These are phyloP conservation scores for Drosophila neonasuta DNA, from an alignment of 2,888 invertebrate species.

Conservation along the genomic window DNA sequence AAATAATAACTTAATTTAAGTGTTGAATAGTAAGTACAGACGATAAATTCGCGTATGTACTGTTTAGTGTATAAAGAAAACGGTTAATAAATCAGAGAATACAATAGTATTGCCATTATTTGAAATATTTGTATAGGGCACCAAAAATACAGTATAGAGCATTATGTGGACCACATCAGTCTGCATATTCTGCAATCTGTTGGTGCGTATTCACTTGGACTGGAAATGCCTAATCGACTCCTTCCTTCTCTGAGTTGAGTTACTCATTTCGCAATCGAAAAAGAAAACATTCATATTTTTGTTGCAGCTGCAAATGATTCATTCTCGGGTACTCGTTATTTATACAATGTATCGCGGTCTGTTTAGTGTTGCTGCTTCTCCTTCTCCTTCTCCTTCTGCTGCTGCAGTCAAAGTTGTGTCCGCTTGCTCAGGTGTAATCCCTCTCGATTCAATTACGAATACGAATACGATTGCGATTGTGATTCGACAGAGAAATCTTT, in stretches of 20 bases:
- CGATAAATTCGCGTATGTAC: too few relatives aligned
- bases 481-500: conserved; percentile 48
- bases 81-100: too few relatives aligned
- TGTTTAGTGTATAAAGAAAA: too few relatives aligned
- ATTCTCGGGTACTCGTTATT: conserved; percentile 15
- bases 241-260: neutral
- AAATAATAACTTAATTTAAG: too few relatives aligned
- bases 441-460: conserved; percentile 25
- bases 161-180: too few relatives aligned
- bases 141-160: too few relatives aligned
- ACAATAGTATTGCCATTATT: too few relatives aligned
- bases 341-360: conserved; percentile 36
- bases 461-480: conserved; percentile 32
- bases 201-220: conserved; percentile 6
- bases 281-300: conserved; percentile 9
- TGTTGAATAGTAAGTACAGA: too few relatives aligned
- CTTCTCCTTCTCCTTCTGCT: neutral
- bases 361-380: conserved; percentile 35
- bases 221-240: neutral
- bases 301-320: conserved; percentile 29
- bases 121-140: too few relatives aligned
- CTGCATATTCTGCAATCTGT: neutral
- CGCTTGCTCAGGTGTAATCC: conserved; percentile 62
- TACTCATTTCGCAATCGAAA: conserved; percentile 4
- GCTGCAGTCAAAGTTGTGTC: conserved; percentile 7